Base-by-base conservation (phyloP, 1,140 invertebrate genomes). In the Chironomus tepperi region DNA sequence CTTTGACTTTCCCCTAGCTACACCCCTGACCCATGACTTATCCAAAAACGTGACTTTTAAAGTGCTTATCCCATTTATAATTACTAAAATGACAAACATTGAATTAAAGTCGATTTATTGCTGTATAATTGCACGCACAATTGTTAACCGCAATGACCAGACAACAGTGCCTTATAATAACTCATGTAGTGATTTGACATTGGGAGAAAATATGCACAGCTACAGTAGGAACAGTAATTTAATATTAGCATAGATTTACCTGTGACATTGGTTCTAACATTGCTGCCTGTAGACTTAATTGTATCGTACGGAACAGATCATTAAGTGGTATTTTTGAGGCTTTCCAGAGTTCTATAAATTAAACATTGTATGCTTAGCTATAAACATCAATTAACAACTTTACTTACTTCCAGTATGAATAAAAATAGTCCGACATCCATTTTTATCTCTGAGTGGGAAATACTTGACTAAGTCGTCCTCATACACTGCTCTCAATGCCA, bases 261-360 rank as follows among this genome's bases (percentile, higher is more conserved):
- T 89, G 88, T 15, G 89, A 88, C 77, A 80, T 85, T 1, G 88
- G 86, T 75, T 90, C 88, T 1, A 83, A 76, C 78, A 89, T 86
- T 0, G 88, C 87, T 7, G 87, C 85, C 77, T 88, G 84, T 0
- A 91, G 78, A 0, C 84, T 79, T 3, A 90, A 73, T 77, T 89
- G 84, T 42, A 89, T 79, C 16, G 84, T 83, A 77, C 85, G 83
- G 47, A 90, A 88, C 19, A 90, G 81, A 74, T 89, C 85, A 8
- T 83, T 80, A 9, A 90, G 57, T 0, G 79, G 79, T 0, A 88
- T 80, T 77, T 85, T 78, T 70, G 88, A 90, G 0, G 89, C 84
- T 75, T 90, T 89, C 90, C 90, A 91, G 78, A 84, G 87, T 75
- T 82, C 87, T 88, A 75, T 0, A 80, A 79, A 75, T 34, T 67